Percentiles rank a stretch among this genome's conserved stretches.
These are phyloP conservation scores for Ectropis grisescens DNA, from an alignment of 1,140 invertebrate species.

Conservation along the genomic window DNA sequence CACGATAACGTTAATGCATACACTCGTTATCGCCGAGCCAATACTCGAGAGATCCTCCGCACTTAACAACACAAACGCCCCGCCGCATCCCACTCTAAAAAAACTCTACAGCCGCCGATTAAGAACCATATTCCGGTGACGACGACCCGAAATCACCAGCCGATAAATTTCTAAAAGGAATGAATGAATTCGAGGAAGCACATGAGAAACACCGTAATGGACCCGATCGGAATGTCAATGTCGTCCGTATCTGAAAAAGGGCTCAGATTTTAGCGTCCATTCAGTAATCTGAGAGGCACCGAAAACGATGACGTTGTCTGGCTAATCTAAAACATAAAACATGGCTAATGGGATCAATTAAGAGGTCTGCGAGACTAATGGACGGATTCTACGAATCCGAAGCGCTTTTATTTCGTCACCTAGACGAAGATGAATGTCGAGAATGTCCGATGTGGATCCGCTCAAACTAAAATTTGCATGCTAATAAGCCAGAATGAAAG, in stretches of 20 bases:
- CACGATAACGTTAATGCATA: constrained; percentile 60
- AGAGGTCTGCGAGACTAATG: no score
- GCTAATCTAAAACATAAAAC: no score
- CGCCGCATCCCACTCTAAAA: constrained; percentile 17
- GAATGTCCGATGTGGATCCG: no score
- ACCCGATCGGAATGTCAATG: constrained; percentile 42
- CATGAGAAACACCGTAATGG: constrained; percentile 44
- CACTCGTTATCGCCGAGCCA: constrained; percentile 37
- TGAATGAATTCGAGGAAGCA: constrained; percentile 61
- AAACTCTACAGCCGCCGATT: constrained; percentile 14
- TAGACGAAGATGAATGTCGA: no score
- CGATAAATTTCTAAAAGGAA: constrained; percentile 19
- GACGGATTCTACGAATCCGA: no score
- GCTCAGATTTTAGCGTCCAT: constrained; percentile 15
- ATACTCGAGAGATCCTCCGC: constrained; percentile 23
- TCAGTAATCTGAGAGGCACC: constrained; percentile 19
- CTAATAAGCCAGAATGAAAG: no score
- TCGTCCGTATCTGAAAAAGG: constrained; percentile 32
- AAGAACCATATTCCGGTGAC: constrained; percentile 24
- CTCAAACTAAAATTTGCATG: no score
- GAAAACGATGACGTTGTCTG: neutral
- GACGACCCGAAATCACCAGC: neutral
- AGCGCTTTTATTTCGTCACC: no score
- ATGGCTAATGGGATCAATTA: no score
- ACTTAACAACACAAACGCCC: constrained; percentile 18